Percentiles rank a stretch among this genome's conserved stretches.
Evolutionary conservation across 2,888 invertebrate species (phyloP).

Genomic region (Erynnis tages): DNA sequence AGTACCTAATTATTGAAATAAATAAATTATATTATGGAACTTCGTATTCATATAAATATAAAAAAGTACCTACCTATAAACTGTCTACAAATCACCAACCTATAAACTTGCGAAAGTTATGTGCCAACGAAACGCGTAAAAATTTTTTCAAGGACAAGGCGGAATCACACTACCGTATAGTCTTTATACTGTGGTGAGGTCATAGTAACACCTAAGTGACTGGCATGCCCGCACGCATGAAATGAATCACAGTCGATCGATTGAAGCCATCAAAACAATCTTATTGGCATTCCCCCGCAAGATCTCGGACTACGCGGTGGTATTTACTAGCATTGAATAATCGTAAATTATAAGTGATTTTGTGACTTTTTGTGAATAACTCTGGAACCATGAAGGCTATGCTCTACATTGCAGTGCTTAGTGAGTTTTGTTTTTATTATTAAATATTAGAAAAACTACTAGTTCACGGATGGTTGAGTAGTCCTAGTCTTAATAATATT

Average conservation of each 20-base stretch:
- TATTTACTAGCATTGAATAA: neutral
- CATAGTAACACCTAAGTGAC: neutral
- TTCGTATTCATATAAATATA: no score
- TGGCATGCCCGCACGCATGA: neutral
- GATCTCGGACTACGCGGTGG: conserved; percentile 2
- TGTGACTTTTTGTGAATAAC: conserved; percentile 7
- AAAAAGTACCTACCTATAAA: no score
- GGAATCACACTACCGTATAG: no score
- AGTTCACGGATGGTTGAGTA: neutral
- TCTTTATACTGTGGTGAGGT: no score
- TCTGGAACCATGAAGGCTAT: conserved; percentile 24
- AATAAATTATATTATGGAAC: no score
- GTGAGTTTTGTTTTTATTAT: conserved; percentile 11
- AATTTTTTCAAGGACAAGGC: no score
- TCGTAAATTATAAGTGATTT: neutral
- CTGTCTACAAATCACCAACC: no score
- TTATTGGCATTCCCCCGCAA: conserved; percentile 1
- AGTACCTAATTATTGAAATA: no score
- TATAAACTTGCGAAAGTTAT: no score
- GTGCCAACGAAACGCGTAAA: no score
- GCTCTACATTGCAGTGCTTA: conserved; percentile 7
- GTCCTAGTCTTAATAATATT: no score
- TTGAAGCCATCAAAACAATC: conserved; percentile 8
- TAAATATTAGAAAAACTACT: neutral
- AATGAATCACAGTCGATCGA: neutral